phyloP scores from a whole-genome alignment of 2,888 invertebrate genomes.

The Melanotus villosus region DNA sequence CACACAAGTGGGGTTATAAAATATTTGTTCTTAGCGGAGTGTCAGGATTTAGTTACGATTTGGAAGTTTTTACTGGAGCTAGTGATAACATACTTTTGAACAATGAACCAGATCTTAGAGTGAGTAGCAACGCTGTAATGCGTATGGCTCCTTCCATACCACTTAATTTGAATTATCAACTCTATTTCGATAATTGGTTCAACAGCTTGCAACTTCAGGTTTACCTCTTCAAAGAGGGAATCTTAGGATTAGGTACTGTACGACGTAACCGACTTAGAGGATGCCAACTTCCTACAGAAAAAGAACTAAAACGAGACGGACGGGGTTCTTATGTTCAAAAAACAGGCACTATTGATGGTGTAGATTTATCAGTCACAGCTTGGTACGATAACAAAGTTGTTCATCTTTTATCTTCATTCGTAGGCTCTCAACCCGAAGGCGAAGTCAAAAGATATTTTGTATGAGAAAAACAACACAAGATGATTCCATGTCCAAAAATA shows the following conservation, averaged over 20 bases:
- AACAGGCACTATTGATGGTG: background rate
- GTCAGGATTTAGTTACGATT: slow-evolving; percentile 62
- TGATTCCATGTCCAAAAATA: slow-evolving; percentile 41
- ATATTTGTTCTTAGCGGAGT: slow-evolving; percentile 62
- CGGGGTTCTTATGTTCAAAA: slow-evolving; percentile 19
- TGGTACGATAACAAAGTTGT: slow-evolving; percentile 15
- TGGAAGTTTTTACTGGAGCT: slow-evolving; percentile 59
- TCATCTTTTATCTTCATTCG: background rate
- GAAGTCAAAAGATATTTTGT: slow-evolving; percentile 3
- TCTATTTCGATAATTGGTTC: slow-evolving; percentile 61
- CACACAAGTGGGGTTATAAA: slow-evolving; percentile 62
- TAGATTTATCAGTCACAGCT: background rate
- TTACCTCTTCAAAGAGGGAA: slow-evolving; percentile 44
- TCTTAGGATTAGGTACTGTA: slow-evolving; percentile 49
- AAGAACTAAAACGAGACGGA: slow-evolving; percentile 38
- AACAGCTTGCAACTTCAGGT: slow-evolving; percentile 49
- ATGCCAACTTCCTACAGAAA: slow-evolving; percentile 44
- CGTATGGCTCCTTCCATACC: slow-evolving; percentile 53
- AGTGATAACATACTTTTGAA: slow-evolving; percentile 51
- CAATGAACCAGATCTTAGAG: slow-evolving; percentile 56
- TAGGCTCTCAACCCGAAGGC: background rate
- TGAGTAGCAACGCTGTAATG: slow-evolving; percentile 56
- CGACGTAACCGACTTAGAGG: slow-evolving; percentile 46
- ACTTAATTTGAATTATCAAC: slow-evolving; percentile 54
- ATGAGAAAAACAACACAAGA: slow-evolving; percentile 2